Conservation (phyloP, 2,797 vertebrate species). For the Rhynchotus rufescens region DNA sequence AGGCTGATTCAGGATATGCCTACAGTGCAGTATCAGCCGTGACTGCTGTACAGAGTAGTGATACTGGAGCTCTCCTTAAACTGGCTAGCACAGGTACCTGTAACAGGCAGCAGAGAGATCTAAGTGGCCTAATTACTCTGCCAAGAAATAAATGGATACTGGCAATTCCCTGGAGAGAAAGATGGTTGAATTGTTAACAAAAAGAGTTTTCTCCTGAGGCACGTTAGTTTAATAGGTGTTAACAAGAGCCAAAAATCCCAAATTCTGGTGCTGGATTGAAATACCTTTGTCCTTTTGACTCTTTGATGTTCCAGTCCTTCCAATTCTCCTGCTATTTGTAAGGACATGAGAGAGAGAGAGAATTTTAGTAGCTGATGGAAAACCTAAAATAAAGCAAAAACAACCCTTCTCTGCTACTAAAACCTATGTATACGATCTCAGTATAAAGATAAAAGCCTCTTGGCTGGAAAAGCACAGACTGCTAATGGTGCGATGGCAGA, state of each 20-base stretch:
- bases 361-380: neutral
- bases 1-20: neutral
- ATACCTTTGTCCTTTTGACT: constrained; percentile 22
- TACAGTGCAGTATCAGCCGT: neutral
- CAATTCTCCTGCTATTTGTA: neutral
- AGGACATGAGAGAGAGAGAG: neutral
- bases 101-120: constrained; percentile 35
- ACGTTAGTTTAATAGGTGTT: constrained; percentile 28
- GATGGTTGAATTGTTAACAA: constrained; percentile 54
- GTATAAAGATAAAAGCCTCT: neutral
- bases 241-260: neutral
- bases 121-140: constrained; percentile 50
- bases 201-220: constrained; percentile 20
- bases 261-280: neutral
- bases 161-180: constrained; percentile 28
- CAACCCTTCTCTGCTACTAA: neutral
- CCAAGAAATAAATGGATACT: constrained; percentile 58
- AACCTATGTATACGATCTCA: neutral
- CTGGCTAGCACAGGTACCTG: neutral
- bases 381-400: neutral
- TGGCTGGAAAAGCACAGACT: neutral
- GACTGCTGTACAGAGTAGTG: neutral
- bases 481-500: neutral
- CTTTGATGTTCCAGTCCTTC: neutral
- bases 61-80: neutral